These are phyloP conservation scores for Thelohanellus kitauei DNA, from an alignment of 30 jellyfish, hydroid and myxozoan species.

Conservation along the genomic window DNA sequence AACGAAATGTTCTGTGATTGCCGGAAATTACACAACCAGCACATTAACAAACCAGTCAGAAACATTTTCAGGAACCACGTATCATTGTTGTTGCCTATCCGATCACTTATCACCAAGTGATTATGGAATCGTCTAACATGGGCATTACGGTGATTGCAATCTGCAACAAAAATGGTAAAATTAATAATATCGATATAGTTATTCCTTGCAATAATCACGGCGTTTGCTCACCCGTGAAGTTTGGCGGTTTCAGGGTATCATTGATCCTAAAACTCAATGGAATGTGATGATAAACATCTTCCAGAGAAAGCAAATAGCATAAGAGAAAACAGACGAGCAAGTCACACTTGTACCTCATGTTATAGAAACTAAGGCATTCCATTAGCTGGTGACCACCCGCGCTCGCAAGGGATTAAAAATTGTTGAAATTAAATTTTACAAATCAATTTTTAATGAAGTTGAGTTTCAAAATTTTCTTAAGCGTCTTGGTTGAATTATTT, in stretches of 20 bases:
- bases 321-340: too few relatives aligned
- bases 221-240: slow-evolving; percentile 78
- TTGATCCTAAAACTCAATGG: slow-evolving; percentile 77
- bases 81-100: slow-evolving; percentile 73
- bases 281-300: slow-evolving; percentile 92
- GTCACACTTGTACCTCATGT: too few relatives aligned
- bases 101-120: slow-evolving; percentile 43
- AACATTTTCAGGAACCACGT: slow-evolving; percentile 91
- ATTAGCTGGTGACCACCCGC: too few relatives aligned
- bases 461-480: too few relatives aligned
- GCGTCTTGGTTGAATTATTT: too few relatives aligned
- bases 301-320: too few relatives aligned
- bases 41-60: slow-evolving; percentile 83
- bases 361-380: too few relatives aligned
- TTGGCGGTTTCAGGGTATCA: slow-evolving; percentile 48
- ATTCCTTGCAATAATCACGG: slow-evolving; percentile 94
- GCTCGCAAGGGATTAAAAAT: too few relatives aligned
- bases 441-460: too few relatives aligned
- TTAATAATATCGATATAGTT: slow-evolving; percentile 51
- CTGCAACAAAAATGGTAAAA: slow-evolving; percentile 73
- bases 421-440: too few relatives aligned
- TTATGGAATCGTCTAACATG: slow-evolving; percentile 83
- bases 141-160: slow-evolving; percentile 74
- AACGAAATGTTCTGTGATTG: slow-evolving; percentile 74
- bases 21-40: slow-evolving; percentile 96